Percentiles rank a stretch among this genome's conserved stretches.
Evolutionary conservation across 2,888 invertebrate genomes (phyloP).

Genomic region (Dusona sp.): DNA sequence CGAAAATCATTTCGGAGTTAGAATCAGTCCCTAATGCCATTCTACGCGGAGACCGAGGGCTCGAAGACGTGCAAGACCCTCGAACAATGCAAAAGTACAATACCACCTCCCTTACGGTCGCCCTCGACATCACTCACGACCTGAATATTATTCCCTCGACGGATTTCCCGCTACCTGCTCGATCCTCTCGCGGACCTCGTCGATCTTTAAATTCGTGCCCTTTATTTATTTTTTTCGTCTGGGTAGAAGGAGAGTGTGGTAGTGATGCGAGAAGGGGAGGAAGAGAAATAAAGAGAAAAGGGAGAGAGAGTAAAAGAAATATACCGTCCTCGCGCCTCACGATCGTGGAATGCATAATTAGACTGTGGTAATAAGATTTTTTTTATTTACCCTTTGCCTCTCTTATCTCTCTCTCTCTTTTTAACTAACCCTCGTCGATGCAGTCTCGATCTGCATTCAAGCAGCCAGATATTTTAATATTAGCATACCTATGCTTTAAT

Average conservation of each 20-base stretch:
- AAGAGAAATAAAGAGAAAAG: background rate
- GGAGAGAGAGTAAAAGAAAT: constrained; percentile 17
- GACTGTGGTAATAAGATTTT: constrained; percentile 58
- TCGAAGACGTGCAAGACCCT: constrained; percentile 68
- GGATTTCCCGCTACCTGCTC: constrained; percentile 75
- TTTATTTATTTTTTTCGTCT: constrained; percentile 62
- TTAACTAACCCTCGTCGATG: constrained; percentile 37
- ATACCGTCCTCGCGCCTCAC: constrained; percentile 54
- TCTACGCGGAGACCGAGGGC: constrained; percentile 69
- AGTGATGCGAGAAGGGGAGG: constrained; percentile 31
- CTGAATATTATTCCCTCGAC: constrained; percentile 70
- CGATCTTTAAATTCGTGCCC: constrained; percentile 72
- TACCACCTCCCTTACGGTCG: constrained; percentile 72
- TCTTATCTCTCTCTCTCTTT: constrained; percentile 37
- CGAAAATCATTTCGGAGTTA: constrained; percentile 78
- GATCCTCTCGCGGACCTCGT: constrained; percentile 50
- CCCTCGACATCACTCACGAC: constrained; percentile 71
- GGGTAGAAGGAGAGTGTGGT: constrained; percentile 17
- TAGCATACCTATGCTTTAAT: constrained; percentile 58
- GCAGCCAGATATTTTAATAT: constrained; percentile 53
- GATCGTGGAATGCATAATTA: constrained; percentile 73
- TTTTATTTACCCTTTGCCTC: constrained; percentile 19
- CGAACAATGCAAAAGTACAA: constrained; percentile 71
- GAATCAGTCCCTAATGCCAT: constrained; percentile 77
- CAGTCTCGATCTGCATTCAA: constrained; percentile 27